Evolutionary conservation across 2,113 vertebrate species (phyloP).

Genomic region (Willisornis vidua): DNA sequence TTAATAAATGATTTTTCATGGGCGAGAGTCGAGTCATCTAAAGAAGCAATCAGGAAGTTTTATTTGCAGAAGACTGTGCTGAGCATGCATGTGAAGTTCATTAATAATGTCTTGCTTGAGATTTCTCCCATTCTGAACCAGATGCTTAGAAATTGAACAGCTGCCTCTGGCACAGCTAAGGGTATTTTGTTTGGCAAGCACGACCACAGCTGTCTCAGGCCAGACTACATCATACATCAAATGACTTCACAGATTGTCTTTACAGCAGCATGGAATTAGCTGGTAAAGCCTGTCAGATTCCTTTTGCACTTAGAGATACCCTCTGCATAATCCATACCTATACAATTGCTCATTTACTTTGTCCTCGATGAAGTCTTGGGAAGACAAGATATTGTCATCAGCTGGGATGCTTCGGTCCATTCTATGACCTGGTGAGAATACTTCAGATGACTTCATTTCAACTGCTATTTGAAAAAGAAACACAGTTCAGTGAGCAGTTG

Average conservation of each 20-base stretch:
- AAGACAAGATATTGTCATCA: not conserved
- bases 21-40: not conserved
- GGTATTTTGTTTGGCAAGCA: constrained; percentile 61
- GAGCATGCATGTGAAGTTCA: constrained; percentile 15
- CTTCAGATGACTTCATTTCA: constrained; percentile 35
- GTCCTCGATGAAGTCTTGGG: not conserved
- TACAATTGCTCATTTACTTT: constrained; percentile 2
- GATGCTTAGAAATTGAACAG: constrained; percentile 42
- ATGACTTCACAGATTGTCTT: constrained; percentile 53
- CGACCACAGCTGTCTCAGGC: not conserved
- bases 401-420: not conserved
- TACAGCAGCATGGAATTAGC: constrained; percentile 21
- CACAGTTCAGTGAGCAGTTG: not conserved
- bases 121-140: constrained; percentile 38
- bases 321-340: constrained; percentile 67
- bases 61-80: not conserved
- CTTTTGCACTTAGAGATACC: not conserved
- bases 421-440: constrained; percentile 12
- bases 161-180: constrained; percentile 52
- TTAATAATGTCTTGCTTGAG: constrained; percentile 27
- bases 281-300: not conserved
- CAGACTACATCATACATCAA: constrained; percentile 44
- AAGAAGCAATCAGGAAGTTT: constrained; percentile 19
- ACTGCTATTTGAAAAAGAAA: constrained; percentile 23
- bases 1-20: not conserved